Percentiles rank a stretch among this genome's conserved stretches.
Conservation (phyloP, 2,888 invertebrate species). For the Pediacus dermestoides region DNA sequence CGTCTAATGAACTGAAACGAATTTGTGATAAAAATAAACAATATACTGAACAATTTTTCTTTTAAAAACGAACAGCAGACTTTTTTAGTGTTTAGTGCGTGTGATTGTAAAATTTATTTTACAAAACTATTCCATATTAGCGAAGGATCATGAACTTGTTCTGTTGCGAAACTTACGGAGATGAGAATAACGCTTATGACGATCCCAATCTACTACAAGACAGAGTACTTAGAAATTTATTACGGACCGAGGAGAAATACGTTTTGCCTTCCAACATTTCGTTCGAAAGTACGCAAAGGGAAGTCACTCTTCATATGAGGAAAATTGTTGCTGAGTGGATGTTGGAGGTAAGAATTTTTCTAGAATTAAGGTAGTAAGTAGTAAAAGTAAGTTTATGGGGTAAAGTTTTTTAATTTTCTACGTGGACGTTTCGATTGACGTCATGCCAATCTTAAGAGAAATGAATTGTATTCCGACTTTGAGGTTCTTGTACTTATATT, state of each 20-base stretch:
- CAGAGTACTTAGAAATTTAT: conserved; percentile 76
- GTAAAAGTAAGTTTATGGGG: too few species aligned
- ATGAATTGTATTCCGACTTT: too few species aligned
- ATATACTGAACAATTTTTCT: too few species aligned
- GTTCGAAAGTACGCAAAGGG: conserved; percentile 77
- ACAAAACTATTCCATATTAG: conserved; percentile 10
- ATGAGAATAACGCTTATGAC: conserved; percentile 47
- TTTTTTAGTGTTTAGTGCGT: conserved; percentile 5
- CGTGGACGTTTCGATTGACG: too few species aligned
- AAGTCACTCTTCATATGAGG: conserved; percentile 87
- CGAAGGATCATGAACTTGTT: conserved; percentile 42
- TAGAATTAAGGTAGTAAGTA: neutral
- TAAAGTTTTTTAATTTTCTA: too few species aligned
- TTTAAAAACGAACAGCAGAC: too few species aligned
- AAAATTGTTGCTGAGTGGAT: conserved; percentile 94
- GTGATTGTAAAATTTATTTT: conserved; percentile 8
- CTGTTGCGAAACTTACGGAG: conserved; percentile 44
- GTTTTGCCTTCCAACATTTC: conserved; percentile 63
- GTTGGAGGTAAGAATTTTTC: conserved; percentile 75
- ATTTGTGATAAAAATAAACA: too few species aligned
- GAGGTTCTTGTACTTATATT: too few species aligned
- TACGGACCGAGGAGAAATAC: conserved; percentile 82
- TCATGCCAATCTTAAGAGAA: too few species aligned
- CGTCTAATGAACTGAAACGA: too few species aligned
- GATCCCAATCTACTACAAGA: conserved; percentile 74